Conservation (phyloP, 2,888 invertebrate species). For the Homarus gammarus region DNA sequence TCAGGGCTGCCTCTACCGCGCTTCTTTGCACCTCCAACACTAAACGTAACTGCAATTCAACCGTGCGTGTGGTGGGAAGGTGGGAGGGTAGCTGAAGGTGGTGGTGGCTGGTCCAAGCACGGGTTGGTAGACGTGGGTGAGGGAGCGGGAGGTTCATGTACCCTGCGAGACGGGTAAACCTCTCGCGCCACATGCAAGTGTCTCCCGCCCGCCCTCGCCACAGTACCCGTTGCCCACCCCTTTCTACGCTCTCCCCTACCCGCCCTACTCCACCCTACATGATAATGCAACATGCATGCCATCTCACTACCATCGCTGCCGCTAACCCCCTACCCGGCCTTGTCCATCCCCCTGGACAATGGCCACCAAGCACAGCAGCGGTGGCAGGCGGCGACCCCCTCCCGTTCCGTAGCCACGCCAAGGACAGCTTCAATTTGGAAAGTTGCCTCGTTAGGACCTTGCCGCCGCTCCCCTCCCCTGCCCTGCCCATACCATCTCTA, state of each 20-base stretch:
- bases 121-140: not conserved
- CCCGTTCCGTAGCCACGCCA: not conserved
- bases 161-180: not conserved
- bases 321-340: not conserved
- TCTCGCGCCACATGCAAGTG: not conserved
- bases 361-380: not conserved
- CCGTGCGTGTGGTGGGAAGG: not conserved
- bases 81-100: not conserved
- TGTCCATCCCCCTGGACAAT: not conserved
- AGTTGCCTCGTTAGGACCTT: not conserved
- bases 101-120: not conserved
- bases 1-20: not conserved
- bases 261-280: not conserved
- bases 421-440: constrained; percentile 10
- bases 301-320: no score
- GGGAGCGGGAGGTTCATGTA: not conserved
- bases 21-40: no score
- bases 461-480: not conserved
- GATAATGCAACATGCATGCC: constrained; percentile 7
- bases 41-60: no score
- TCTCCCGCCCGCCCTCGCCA: not conserved
- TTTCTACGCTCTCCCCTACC: not conserved
- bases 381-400: not conserved
- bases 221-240: not conserved
- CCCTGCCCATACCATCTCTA: not conserved